Conservation (phyloP, 2,113 vertebrate species). For the Colinus virginianus region DNA sequence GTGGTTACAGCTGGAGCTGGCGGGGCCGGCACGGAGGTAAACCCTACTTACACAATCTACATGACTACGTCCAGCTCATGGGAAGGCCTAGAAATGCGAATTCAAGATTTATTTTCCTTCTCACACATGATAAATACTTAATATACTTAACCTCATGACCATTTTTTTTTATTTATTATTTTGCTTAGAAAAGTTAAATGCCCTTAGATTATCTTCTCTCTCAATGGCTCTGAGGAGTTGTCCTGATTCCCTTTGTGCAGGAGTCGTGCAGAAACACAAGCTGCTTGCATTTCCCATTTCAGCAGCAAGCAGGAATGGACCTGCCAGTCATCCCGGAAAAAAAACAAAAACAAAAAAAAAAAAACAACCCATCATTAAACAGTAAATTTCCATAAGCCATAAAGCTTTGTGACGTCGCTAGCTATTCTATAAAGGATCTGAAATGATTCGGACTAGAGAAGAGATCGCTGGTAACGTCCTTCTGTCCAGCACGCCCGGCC, state of each 20-base stretch:
- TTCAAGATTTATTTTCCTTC: constrained; percentile 76
- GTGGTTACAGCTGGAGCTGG: constrained; percentile 77
- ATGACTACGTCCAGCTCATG: constrained; percentile 70
- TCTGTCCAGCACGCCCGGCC: not conserved
- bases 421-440: constrained; percentile 58
- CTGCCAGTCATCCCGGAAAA: constrained; percentile 63
- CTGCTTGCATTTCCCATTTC: constrained; percentile 61
- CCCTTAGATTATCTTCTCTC: constrained; percentile 77
- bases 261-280: constrained; percentile 52
- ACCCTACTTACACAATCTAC: constrained; percentile 80
- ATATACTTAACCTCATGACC: constrained; percentile 73
- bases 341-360: not conserved
- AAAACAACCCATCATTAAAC: not conserved
- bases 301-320: constrained; percentile 67
- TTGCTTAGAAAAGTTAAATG: constrained; percentile 76
- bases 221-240: constrained; percentile 61
- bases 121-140: constrained; percentile 84
- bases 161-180: constrained; percentile 27
- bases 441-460: constrained; percentile 60
- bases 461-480: constrained; percentile 36
- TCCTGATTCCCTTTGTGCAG: constrained; percentile 68
- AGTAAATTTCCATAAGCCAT: constrained; percentile 68
- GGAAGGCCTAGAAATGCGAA: constrained; percentile 77
- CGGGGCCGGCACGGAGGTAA: constrained; percentile 75
- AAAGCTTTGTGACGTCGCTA: constrained; percentile 63